A percentile compares a stretch with the other conserved stretches of the same genome.
phyloP scores from a whole-genome alignment of 2,797 vertebrate species.

The Limnodromus scolopaceus region DNA sequence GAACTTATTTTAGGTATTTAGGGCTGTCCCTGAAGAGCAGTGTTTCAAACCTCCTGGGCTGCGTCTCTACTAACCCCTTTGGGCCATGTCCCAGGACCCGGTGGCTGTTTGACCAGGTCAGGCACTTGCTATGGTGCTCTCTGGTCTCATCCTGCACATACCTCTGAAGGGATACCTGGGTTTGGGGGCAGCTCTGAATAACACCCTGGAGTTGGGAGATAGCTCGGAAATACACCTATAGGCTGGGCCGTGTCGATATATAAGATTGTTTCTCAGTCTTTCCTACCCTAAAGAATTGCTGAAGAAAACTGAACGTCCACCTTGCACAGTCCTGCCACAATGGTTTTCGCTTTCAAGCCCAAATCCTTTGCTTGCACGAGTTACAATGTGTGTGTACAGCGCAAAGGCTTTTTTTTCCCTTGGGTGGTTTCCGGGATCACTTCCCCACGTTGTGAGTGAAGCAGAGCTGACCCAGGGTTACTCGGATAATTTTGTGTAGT shows the following conservation, averaged over 20 bases:
- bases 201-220: background rate
- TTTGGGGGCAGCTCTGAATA: background rate
- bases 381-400: background rate
- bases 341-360: background rate
- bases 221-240: background rate
- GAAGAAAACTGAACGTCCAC: background rate
- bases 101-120: background rate
- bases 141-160: background rate
- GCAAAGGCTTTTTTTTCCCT: background rate
- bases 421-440: accelerated
- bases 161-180: background rate
- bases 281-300: background rate
- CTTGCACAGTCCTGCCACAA: background rate
- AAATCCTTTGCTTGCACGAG: background rate
- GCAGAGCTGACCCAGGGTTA: background rate
- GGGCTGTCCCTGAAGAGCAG: background rate
- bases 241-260: background rate
- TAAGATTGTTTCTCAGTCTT: background rate
- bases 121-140: background rate
- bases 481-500: background rate
- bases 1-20: background rate
- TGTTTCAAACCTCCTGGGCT: background rate
- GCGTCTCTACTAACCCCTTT: background rate
- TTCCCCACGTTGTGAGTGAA: background rate
- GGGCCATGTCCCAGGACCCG: background rate